Evolutionary conservation across 2,113 vertebrate species (phyloP).

Genomic region (Toxostoma redivivum): DNA sequence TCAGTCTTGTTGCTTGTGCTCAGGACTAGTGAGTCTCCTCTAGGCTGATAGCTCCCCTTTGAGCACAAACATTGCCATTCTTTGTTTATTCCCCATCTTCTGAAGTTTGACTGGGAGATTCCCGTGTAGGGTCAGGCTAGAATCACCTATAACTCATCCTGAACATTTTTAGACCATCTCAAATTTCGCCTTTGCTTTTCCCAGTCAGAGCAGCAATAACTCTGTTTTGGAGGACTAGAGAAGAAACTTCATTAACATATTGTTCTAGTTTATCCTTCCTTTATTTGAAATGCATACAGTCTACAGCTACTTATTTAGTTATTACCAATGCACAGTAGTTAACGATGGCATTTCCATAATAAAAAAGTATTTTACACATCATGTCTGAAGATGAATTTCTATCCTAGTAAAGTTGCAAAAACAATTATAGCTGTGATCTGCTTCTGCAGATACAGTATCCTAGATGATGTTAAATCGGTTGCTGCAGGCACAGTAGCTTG

Average conservation of each 20-base stretch:
- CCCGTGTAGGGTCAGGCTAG: not conserved
- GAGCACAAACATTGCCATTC: not conserved
- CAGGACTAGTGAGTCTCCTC: not conserved
- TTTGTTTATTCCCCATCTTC: not conserved
- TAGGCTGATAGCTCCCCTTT: not conserved
- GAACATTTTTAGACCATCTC: not conserved
- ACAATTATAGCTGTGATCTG: not conserved
- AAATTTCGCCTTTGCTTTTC: not conserved
- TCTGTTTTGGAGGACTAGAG: not conserved
- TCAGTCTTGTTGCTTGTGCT: not conserved
- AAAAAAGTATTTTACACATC: not conserved
- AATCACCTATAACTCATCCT: fast-evolving
- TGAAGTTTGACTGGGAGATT: not conserved
- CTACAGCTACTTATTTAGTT: not conserved
- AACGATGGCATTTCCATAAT: not conserved
- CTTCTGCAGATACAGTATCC: not conserved
- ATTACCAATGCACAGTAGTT: not conserved
- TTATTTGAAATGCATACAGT: not conserved
- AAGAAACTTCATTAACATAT: not conserved
- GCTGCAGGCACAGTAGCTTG: not conserved
- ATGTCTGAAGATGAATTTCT: not conserved
- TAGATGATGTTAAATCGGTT: not conserved
- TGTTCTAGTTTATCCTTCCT: not conserved
- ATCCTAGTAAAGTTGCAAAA: not conserved
- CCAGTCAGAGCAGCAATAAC: not conserved